Evolutionary conservation across 2,113 vertebrate genomes (phyloP), one percentile per base, ranked within the genome.

Genomic region (Manacus vitellinus): DNA sequence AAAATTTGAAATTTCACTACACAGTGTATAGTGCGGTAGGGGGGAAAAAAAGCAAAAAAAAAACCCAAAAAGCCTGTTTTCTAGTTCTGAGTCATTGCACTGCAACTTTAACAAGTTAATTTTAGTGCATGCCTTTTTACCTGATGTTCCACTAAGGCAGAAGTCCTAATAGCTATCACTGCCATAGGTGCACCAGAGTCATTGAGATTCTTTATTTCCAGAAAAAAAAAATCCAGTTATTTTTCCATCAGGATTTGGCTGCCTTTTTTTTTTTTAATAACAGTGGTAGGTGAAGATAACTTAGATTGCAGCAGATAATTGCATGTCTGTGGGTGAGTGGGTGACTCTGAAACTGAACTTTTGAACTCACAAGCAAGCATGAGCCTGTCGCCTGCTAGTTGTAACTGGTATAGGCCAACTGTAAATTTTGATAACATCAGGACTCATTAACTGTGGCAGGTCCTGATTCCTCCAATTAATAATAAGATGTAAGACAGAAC

Each of bases 291-390:
- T 88, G 88, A 93, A 54, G 37, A 66, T 58, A 71, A 67, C 39
- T 94, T 58, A 73, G 74, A 33, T 62, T 80, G 44, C 55, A 92
- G 55, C 54, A 94, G 37, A 80, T 92, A 88, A 90, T 71, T 86
- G 39, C 9, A 0, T 66, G 51, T 51, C 91, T 88, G 72, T 74
- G 68, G 37, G 51, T 94, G 94, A 94, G 92, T 86, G 79, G 79
- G 83, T 95, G 86, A 91, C 75, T 70, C 43, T 74, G 49, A 86
- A 91, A 81, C 39, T 91, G 92, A 96, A 95, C 90, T 97, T 96
- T 88, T 93, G 95, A 96, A 97, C 95, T 75, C 76, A 55, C 3
- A 78, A 84, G 68, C 59, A 71, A 84, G 35, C 55, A 51, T 0
- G 8, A 95, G 58, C 55, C 59, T 86, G 39, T 41, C 7, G 0